Evolutionary conservation across 1,140 invertebrate species (phyloP).

Genomic region (Macrocentrus cingulum): DNA sequence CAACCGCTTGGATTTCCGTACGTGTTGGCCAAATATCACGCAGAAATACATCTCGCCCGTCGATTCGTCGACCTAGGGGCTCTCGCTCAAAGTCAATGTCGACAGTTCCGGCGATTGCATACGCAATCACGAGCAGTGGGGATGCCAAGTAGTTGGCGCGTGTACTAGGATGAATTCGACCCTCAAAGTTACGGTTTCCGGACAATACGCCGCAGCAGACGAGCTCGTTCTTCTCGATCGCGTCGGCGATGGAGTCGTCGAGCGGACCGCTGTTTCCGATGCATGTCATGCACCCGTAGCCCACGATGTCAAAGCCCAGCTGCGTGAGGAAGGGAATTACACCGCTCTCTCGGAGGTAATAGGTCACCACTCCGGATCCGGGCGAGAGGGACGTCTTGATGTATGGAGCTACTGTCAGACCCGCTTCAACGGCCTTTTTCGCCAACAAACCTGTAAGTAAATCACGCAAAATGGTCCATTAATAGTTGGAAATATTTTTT

Average conservation of each 20-base stretch:
- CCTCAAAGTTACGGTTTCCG: conserved; percentile 97
- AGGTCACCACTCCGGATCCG: conserved; percentile 96
- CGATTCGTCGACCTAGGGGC: conserved; percentile 76
- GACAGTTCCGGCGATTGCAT: conserved; percentile 91
- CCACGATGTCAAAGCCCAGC: conserved; percentile 91
- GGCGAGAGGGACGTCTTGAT: conserved; percentile 97
- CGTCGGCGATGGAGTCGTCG: conserved; percentile 85
- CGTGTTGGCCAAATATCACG: conserved; percentile 94
- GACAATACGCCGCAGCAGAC: conserved; percentile 94
- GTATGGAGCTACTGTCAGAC: conserved; percentile 85
- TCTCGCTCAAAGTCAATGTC: conserved; percentile 93
- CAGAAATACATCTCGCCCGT: conserved; percentile 80
- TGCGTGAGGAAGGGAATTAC: conserved; percentile 84
- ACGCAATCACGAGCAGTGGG: conserved; percentile 93
- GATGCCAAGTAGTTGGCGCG: conserved; percentile 96
- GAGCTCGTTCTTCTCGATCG: conserved; percentile 93
- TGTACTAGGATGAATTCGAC: conserved; percentile 93
- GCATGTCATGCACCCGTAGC: conserved; percentile 99
- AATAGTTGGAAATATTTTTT: background rate
- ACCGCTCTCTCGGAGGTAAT: conserved; percentile 87
- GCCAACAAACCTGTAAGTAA: conserved; percentile 80
- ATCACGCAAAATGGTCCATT: conserved; percentile 5
- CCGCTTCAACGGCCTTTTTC: conserved; percentile 91
- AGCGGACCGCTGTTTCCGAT: conserved; percentile 97
- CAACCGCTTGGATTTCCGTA: conserved; percentile 87